Evolutionary conservation across 2,888 invertebrate species (phyloP).

Genomic region (Arctia plantaginis): DNA sequence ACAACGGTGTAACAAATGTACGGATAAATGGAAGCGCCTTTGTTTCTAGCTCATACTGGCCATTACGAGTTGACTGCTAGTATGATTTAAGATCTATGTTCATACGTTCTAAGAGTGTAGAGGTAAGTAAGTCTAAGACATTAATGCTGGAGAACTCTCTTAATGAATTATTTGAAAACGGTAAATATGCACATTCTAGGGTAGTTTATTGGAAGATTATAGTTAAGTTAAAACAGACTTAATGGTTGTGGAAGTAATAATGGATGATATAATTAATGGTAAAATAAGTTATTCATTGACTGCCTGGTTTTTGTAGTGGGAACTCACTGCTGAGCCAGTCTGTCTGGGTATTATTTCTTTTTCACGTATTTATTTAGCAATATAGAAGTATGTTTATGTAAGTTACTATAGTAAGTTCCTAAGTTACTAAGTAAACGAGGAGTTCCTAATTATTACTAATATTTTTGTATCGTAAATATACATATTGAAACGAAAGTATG

Average conservation of each 20-base stretch:
- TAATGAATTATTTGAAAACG: conserved; percentile 33
- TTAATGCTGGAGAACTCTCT: conserved; percentile 29
- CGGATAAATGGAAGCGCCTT: conserved; percentile 56
- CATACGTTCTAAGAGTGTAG: conserved; percentile 28
- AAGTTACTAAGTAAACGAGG: no score
- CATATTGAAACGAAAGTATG: no score
- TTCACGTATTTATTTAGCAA: neutral
- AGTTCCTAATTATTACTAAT: no score
- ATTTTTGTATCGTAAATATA: no score
- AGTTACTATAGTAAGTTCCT: no score
- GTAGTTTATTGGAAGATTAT: conserved; percentile 1
- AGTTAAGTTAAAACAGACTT: neutral
- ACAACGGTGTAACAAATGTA: conserved; percentile 53
- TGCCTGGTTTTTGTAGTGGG: neutral
- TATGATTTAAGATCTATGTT: conserved; percentile 53
- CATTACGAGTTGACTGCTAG: conserved; percentile 44
- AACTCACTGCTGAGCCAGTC: neutral
- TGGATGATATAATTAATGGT: no score
- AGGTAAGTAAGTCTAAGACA: conserved; percentile 28
- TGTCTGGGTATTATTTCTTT: neutral
- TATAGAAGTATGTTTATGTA: no score
- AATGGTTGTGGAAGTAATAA: neutral
- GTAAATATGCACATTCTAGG: conserved; percentile 22
- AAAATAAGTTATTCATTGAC: no score
- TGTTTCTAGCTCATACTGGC: conserved; percentile 57